phyloP scores from a whole-genome alignment of 2,888 invertebrate species.

The Electrophaes corylata region DNA sequence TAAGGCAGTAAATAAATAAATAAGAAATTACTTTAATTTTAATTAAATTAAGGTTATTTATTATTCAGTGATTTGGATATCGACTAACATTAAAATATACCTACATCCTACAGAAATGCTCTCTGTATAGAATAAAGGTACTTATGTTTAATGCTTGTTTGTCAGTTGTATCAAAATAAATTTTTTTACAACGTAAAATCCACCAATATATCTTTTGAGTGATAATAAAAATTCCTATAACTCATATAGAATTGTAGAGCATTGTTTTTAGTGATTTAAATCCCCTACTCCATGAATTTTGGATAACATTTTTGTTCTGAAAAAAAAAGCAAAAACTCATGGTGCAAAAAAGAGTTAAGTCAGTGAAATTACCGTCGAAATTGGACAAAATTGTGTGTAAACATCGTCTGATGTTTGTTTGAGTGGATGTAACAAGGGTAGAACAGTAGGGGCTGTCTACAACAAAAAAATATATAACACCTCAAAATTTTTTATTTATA shows the following conservation, averaged over 20 bases:
- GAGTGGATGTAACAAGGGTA: conserved; percentile 20
- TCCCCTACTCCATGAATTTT: conserved; percentile 29
- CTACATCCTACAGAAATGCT: background rate
- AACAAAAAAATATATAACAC: background rate
- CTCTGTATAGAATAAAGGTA: too few relatives aligned
- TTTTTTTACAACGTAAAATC: conserved; percentile 24
- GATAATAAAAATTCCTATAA: conserved; percentile 29
- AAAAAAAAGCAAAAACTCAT: conserved; percentile 23
- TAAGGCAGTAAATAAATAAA: too few relatives aligned
- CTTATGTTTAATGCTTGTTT: conserved; percentile 1
- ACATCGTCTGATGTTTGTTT: conserved; percentile 47
- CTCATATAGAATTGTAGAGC: conserved; percentile 25
- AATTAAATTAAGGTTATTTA: too few relatives aligned
- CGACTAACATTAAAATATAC: background rate
- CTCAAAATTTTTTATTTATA: too few relatives aligned
- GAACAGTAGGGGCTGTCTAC: conserved; percentile 4
- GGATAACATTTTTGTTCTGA: conserved; percentile 24
- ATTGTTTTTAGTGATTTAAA: conserved; percentile 31
- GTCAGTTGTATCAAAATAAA: background rate
- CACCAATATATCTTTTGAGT: conserved; percentile 21
- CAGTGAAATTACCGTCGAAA: conserved; percentile 30
- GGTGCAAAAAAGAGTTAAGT: conserved; percentile 28
- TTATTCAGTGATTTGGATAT: too few relatives aligned
- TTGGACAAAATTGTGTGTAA: conserved; percentile 41
- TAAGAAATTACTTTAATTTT: too few relatives aligned